Base-by-base conservation (phyloP, 1,140 invertebrate genomes). In the Zaprionus ghesquierei region DNA sequence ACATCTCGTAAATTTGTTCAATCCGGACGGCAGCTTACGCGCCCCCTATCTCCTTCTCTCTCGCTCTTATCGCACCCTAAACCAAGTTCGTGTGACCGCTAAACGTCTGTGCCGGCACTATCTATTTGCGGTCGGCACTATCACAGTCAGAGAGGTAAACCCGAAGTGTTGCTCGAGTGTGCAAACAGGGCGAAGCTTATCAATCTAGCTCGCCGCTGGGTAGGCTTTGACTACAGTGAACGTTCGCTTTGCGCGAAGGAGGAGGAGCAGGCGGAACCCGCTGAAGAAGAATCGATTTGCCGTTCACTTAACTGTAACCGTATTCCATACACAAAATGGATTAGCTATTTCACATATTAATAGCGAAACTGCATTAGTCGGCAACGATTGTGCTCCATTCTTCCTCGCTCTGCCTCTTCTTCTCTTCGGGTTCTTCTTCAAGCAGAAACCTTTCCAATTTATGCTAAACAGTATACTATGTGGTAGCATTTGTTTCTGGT, bases 1-100 rank as follows among this genome's bases (percentile, higher is more conserved):
- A 76, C 81, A 58, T 75, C 50, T 25, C 56, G 13, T 10, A 60
- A 69, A 80, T 81, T 81, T 65, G 79, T 79, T 15, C 41, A 12
- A 44, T 20, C 18, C 12, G 9, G 41, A 38, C 2, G 41, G 41
- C 9, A n/a, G 41, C 18, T 46, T 46, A 46, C 0, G 41, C 18
- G 10, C 8, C 8, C 18, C 41, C n/a, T 4, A 18, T 4, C 18
- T 9, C 3, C 9, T 13, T 38, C 35, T 38, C 13, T 38, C n/a
- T 15, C n/a, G 10, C 18, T 38, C 58, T 84, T 85, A 81, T 81
- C 79, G 49, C 8, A 13, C 6, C 35, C 8, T 22, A 38, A 33
- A 20, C 27, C 25, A 38, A 33, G 50, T 41, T 31, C 60, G 54
- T 56, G 69, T 84, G 77, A 84, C 81, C 81, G 73, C 80, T 69